These are phyloP conservation scores for Xestobium rufovillosum DNA, from an alignment of 2,888 invertebrate genomes.

Conservation along the genomic window DNA sequence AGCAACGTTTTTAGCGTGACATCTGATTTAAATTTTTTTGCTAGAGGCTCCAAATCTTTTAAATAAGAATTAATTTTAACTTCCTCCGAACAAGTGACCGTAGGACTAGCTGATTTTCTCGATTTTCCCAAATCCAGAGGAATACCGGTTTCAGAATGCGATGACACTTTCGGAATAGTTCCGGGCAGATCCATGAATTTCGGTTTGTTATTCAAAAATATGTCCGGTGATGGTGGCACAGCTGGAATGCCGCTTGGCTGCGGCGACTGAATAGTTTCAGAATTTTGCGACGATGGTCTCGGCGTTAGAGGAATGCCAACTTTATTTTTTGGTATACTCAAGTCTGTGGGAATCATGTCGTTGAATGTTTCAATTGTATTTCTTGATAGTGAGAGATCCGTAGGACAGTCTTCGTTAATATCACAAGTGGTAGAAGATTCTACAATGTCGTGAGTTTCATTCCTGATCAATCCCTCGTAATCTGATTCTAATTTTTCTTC, in stretches of 20 bases:
- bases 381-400: conserved; percentile 34
- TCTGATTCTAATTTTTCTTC: conserved; percentile 33
- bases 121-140: conserved; percentile 63
- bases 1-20: conserved; percentile 46
- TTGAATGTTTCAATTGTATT: conserved; percentile 22
- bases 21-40: conserved; percentile 46
- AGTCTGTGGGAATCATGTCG: conserved; percentile 50
- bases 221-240: conserved; percentile 62
- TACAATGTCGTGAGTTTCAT: not conserved
- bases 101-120: conserved; percentile 61
- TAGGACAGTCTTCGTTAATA: conserved; percentile 33
- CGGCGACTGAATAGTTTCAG: conserved; percentile 66
- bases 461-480: no score
- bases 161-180: conserved; percentile 51
- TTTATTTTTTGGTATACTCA: conserved; percentile 48
- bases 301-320: conserved; percentile 39
- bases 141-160: conserved; percentile 56
- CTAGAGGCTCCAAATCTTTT: conserved; percentile 40
- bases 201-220: conserved; percentile 42
- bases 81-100: conserved; percentile 68
- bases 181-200: conserved; percentile 57
- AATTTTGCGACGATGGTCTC: conserved; percentile 60
- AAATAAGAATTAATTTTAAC: conserved; percentile 48
- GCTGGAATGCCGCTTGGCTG: conserved; percentile 66
- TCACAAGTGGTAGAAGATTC: not conserved